phyloP scores from a whole-genome alignment of 2,888 invertebrate species.

The Drosophila suboccidentalis region DNA sequence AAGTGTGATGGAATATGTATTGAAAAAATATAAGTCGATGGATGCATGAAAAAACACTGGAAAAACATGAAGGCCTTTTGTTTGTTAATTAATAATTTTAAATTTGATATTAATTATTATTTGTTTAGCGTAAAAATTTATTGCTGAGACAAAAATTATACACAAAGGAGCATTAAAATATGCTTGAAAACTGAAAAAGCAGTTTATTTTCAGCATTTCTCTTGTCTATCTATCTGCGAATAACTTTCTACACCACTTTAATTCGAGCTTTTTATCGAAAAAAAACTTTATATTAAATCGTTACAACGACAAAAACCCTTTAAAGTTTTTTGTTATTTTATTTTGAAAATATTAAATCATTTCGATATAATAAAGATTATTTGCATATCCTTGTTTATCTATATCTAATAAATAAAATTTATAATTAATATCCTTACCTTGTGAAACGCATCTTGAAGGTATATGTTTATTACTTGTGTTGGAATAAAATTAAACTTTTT shows the following conservation, averaged over 20 bases:
- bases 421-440: slow-evolving; percentile 57
- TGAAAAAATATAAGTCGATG: slow-evolving; percentile 32
- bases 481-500: background rate
- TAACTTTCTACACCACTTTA: background rate
- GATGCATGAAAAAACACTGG: slow-evolving; percentile 15
- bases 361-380: too few species aligned
- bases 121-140: too few species aligned
- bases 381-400: background rate
- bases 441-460: slow-evolving; percentile 72
- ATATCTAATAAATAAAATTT: background rate
- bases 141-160: too few species aligned
- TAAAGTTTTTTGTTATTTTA: too few species aligned
- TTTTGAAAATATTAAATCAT: background rate
- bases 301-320: too few species aligned
- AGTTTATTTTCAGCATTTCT: background rate
- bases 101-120: too few species aligned
- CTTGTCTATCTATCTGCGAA: background rate
- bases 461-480: background rate
- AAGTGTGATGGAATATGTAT: slow-evolving; percentile 50
- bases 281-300: too few species aligned
- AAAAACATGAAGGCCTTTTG: background rate
- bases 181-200: background rate
- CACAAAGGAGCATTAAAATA: too few species aligned
- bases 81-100: background rate
- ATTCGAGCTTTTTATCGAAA: too few species aligned